These are phyloP conservation scores for Carassius gibelio DNA, from an alignment of 2,113 vertebrate species.

Conservation along the genomic window DNA sequence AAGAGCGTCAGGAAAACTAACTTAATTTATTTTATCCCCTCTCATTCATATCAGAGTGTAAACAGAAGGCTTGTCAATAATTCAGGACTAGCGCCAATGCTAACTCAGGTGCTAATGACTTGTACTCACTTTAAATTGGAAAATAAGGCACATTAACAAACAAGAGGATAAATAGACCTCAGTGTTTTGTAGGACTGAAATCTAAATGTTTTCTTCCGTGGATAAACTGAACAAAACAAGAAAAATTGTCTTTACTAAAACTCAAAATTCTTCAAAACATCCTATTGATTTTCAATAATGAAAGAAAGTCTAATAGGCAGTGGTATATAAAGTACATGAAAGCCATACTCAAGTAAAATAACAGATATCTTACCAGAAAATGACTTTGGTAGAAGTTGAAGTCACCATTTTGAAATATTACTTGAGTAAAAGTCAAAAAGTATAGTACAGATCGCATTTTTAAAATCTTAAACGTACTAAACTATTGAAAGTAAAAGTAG, in stretches of 20 bases:
- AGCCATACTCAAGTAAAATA: no score
- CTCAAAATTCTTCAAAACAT: not conserved
- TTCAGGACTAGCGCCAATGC: not conserved
- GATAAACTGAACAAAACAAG: not conserved
- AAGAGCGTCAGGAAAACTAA: slow-evolving; percentile 9
- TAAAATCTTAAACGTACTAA: no score
- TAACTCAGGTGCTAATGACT: slow-evolving; percentile 5
- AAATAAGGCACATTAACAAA: slow-evolving; percentile 27
- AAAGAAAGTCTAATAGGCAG: no score
- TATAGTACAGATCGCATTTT: no score
- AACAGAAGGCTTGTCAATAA: slow-evolving; percentile 39
- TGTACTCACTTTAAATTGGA: not conserved
- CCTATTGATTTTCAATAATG: not conserved
- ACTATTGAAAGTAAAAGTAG: no score
- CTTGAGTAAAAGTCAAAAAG: no score
- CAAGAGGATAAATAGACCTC: not conserved
- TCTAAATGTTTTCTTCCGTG: not conserved
- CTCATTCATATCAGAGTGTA: slow-evolving; percentile 33
- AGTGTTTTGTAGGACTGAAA: not conserved
- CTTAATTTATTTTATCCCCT: slow-evolving; percentile 30
- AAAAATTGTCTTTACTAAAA: not conserved
- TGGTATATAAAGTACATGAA: no score
- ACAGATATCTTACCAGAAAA: no score
- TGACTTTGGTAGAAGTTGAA: no score
- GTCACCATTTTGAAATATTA: no score